Evolutionary conservation across 2,888 invertebrate genomes (phyloP), one percentile per base, ranked within the genome.

Genomic region (Nephrotoma guestfalica): DNA sequence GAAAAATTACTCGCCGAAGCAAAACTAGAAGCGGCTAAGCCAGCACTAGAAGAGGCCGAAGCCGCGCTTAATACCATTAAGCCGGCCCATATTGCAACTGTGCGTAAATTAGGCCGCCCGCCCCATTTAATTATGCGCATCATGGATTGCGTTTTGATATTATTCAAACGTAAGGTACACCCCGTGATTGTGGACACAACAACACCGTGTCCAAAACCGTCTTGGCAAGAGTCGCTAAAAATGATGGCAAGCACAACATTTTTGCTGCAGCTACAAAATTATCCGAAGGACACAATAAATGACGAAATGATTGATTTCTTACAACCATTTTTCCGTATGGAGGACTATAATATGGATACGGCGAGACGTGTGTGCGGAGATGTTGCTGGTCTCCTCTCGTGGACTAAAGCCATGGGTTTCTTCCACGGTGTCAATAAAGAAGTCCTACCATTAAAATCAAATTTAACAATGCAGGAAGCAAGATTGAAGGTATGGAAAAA

Each of bases 121-220:
- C 99, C 99, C 0, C 98, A 98, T 92, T 93, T 99, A 9, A 99
- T 99, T 89, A 97, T 99, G 98, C 94, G 98, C 88, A 99, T 99
- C 89, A 99, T 99, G 99, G 99, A 99, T 91, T 97, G 97, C 90
- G 98, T 98, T 0, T 90, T 98, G 89, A 96, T 99, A 89, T 92
- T 99, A 41, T 99, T 99, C 90, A 98, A 98, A 92, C 94, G 97
- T 88, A 96, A 95, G 91, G 90, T 98, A 85, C 97, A 98, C 90
- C 94, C 96, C 0, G 94, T 96, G 5, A 94, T 95, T 88, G 93
- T 95, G 4, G 99, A 99, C 90, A 94, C 96, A 43, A 94, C 95
- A 13, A 90, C 91, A 4, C 94, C 95, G 0, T 97, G 97, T 90
- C 96, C 97, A 0, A 98, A 98, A 90, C 98, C 99, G 2, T 98